Evolutionary conservation across 2,797 vertebrate species (phyloP).

Genomic region (Scomberomorus guttatus): DNA sequence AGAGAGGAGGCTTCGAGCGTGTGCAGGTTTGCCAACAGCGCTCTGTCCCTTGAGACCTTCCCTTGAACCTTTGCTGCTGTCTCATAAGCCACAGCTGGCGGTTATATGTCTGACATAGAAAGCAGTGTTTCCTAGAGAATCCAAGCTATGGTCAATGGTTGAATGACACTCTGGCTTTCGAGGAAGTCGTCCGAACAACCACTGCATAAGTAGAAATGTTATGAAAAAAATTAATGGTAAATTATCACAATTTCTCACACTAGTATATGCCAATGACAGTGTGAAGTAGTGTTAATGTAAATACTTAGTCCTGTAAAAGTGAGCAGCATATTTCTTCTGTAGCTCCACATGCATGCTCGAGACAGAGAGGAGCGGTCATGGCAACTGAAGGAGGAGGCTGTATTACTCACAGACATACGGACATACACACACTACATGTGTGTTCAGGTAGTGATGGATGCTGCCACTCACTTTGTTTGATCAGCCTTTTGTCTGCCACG

Average conservation of each 20-base stretch:
- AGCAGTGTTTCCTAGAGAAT: slow-evolving; percentile 14
- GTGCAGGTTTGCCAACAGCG: slow-evolving; percentile 55
- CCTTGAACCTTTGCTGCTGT: slow-evolving; percentile 49
- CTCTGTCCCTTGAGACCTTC: slow-evolving; percentile 55
- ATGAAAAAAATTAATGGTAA: slow-evolving; percentile 5
- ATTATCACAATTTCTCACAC: background rate
- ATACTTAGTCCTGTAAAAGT: background rate
- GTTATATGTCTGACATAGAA: slow-evolving; percentile 9
- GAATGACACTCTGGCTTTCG: slow-evolving; percentile 21
- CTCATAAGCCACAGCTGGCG: slow-evolving; percentile 35
- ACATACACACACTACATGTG: background rate
- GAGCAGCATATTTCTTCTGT: background rate
- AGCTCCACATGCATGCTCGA: no score
- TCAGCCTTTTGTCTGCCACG: slow-evolving; percentile 96
- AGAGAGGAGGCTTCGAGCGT: slow-evolving; percentile 43
- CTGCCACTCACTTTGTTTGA: slow-evolving; percentile 94
- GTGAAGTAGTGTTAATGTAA: slow-evolving; percentile 1
- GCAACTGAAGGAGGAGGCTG: slow-evolving; percentile 1
- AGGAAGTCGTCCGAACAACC: background rate
- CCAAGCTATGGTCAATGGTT: slow-evolving; percentile 22
- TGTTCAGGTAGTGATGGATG: background rate
- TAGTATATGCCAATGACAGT: background rate
- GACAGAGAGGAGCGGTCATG: slow-evolving; percentile 33
- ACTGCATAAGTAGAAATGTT: background rate
- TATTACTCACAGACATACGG: slow-evolving; percentile 1